A percentile compares a stretch with the other conserved stretches of the same genome.
Evolutionary conservation across 2,113 vertebrate species (phyloP).

Genomic region (Neotragus moschatus): DNA sequence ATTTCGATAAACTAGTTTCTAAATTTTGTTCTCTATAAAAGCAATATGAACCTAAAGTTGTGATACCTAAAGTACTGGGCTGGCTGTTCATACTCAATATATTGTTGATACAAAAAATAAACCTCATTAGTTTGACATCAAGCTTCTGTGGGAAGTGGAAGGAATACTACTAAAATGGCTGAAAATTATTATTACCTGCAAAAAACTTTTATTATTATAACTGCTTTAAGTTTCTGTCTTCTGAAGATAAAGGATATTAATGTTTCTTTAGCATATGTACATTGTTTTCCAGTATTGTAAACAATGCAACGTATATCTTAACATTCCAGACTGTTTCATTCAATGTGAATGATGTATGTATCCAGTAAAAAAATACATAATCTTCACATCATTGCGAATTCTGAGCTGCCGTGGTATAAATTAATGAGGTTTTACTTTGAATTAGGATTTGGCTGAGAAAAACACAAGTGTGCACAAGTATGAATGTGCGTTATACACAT

Average conservation of each 20-base stretch:
- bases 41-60: neutral
- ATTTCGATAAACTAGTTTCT: neutral
- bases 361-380: neutral
- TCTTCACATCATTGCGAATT: neutral
- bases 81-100: neutral
- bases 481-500: neutral
- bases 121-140: conserved; percentile 4
- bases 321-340: neutral
- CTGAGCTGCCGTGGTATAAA: neutral
- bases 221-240: neutral
- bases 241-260: neutral
- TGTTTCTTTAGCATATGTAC: neutral
- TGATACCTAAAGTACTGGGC: neutral
- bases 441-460: neutral
- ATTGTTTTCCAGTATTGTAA: neutral
- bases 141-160: neutral
- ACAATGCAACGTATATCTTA: neutral
- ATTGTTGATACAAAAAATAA: neutral
- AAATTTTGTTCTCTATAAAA: neutral
- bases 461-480: neutral
- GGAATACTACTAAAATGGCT: neutral
- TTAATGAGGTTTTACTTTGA: conserved; percentile 3
- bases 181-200: neutral
- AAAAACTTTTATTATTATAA: neutral
- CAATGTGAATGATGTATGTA: neutral